These are phyloP conservation scores for Orestias chungarensis DNA, from an alignment of 2,797 vertebrate genomes.

Conservation along the genomic window DNA sequence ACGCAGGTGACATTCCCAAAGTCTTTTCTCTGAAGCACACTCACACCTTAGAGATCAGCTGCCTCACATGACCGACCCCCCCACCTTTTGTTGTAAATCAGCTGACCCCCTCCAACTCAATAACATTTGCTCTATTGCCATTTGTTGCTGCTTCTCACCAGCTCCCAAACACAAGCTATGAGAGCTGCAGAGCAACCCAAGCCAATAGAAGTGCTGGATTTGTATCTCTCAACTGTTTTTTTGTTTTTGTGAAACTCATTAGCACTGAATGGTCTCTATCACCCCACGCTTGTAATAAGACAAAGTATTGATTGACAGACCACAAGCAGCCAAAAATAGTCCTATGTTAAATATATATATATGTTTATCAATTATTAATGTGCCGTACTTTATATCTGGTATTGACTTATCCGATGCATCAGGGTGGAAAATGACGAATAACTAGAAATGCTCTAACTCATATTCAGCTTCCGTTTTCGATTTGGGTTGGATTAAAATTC, in stretches of 20 bases:
- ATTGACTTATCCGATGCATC: background rate
- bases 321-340: constrained; percentile 6
- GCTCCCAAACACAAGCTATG: constrained; percentile 13
- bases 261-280: constrained; percentile 12
- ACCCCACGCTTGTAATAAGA: constrained; percentile 13
- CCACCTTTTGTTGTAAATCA: constrained; percentile 18
- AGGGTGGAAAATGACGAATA: background rate
- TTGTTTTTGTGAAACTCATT: constrained; percentile 29
- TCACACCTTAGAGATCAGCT: constrained; percentile 23
- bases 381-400: background rate
- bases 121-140: constrained; percentile 9
- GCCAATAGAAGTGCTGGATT: constrained; percentile 11
- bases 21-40: constrained; percentile 11
- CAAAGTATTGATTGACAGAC: constrained; percentile 18
- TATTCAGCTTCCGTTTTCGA: background rate
- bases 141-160: constrained; percentile 10
- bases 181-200: constrained; percentile 2
- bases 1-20: constrained; percentile 4
- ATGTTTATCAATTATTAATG: background rate
- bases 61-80: constrained; percentile 25
- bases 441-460: background rate
- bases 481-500: background rate
- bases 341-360: constrained; percentile 8
- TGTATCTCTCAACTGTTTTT: constrained; percentile 13
- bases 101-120: constrained; percentile 12